These are phyloP conservation scores for Matsumurasca onukii DNA, from an alignment of 1,140 invertebrate genomes.

Conservation along the genomic window DNA sequence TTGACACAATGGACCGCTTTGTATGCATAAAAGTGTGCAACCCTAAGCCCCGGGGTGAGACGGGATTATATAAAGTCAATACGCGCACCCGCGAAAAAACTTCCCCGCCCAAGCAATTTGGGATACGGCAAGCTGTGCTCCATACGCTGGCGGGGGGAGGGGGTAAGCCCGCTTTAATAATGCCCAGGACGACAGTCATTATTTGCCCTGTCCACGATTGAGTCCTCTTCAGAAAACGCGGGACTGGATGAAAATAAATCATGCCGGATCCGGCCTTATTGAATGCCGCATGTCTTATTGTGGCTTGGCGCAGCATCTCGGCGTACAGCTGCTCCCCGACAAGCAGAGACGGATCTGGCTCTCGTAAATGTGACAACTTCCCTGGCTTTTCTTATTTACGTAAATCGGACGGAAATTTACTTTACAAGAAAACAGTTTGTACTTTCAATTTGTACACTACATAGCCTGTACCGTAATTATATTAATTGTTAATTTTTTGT, in stretches of 20 bases:
- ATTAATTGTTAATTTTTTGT: too few relatives aligned
- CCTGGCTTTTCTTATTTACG: too few relatives aligned
- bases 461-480: not conserved
- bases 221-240: constrained; percentile 3
- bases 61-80: constrained; percentile 4
- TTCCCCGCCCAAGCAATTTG: constrained; percentile 16
- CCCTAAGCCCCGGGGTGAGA: not conserved
- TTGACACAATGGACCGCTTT: not conserved
- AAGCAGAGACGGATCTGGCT: not conserved
- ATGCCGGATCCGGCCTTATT: constrained; percentile 6
- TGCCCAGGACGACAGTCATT: constrained; percentile 9
- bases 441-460: not conserved
- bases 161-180: constrained; percentile 1
- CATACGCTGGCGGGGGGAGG: not conserved
- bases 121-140: not conserved
- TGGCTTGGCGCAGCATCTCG: too few relatives aligned
- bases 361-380: not conserved
- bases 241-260: constrained; percentile 7
- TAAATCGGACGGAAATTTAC: too few relatives aligned
- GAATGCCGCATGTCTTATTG: not conserved
- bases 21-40: not conserved
- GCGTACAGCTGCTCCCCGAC: not conserved
- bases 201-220: constrained; percentile 13
- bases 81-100: constrained; percentile 17
- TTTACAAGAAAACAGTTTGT: too few relatives aligned